Evolutionary conservation across 2,797 vertebrate species (phyloP), one percentile per base, ranked within the genome.

Genomic region (Cryptoprocta ferox): DNA sequence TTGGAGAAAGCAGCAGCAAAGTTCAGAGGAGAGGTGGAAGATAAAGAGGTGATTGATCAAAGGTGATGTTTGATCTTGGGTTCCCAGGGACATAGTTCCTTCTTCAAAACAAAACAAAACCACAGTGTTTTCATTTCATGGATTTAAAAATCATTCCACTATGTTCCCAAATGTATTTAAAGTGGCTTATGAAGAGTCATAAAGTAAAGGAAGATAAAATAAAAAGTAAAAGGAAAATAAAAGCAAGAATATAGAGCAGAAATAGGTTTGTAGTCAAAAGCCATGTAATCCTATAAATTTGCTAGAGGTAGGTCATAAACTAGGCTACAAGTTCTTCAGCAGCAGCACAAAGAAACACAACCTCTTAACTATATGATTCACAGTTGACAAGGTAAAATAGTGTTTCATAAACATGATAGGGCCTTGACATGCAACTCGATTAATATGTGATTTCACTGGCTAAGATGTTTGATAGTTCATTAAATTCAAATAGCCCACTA

Each of bases 401-500:
- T 84, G 39, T 73, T 65, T 93, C 80, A 78, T 76, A 53, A 14
- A 35, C 66, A 70, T 11, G 50, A 94, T 45, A n/a, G n/a, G 19
- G 75, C 63, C 81, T 56, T 56, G 28, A 93, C 42, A 81, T 76
- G 21, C 39, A 89, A 61, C 4, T 56, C 30, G 45, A 92, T 71
- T 84, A 91, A 76, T 30, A 87, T 5, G 42, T 61, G n/a, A 93
- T 75, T 93, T 96, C 56, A 76, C 59, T 13, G 28, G 50, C 63
- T 83, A 61, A 94, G 61, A 42, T 56, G 26, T 80, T 96, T 71
- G 73, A 83, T 10, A 89, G 59, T 79, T 79, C 65, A 89, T 93
- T 87, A 94, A 83, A 89, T 94, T 96, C 63, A 94, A 89, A 84
- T 24, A 76, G 15, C 26, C 24, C 56, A 32, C 32, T 53, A 83